Percentiles rank a stretch among this genome's conserved stretches.
These are phyloP conservation scores for Loriculus beryllinus DNA, from an alignment of 2,797 vertebrate genomes.

Conservation along the genomic window DNA sequence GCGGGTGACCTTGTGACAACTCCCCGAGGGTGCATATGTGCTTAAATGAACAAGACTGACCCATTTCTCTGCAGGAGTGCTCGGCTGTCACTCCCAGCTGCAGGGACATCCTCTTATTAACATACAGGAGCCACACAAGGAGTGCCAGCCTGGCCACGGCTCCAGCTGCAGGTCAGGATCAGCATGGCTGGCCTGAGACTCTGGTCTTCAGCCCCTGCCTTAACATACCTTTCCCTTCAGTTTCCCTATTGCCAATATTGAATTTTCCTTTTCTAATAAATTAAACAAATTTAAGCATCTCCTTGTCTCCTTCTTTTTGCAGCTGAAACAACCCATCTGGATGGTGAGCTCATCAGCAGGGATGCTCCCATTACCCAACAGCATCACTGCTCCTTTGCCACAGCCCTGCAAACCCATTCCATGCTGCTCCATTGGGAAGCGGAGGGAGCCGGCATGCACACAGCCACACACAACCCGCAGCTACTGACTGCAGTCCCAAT, in stretches of 20 bases:
- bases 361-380: background rate
- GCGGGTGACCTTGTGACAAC: background rate
- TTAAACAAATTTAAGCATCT: background rate
- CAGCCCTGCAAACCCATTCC: background rate
- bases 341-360: background rate
- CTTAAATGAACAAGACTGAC: background rate
- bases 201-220: background rate
- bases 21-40: background rate
- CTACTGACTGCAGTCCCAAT: background rate
- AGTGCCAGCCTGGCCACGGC: background rate
- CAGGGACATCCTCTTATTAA: background rate
- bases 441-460: background rate
- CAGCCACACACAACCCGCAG: background rate
- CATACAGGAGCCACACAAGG: background rate
- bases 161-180: background rate
- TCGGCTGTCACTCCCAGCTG: background rate
- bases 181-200: rapidly evolving
- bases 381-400: rapidly evolving
- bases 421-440: rapidly evolving
- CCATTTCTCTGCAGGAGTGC: background rate
- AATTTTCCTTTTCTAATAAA: background rate
- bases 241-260: rapidly evolving
- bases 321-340: background rate
- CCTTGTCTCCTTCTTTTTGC: background rate
- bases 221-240: background rate